Percentiles rank a stretch among this genome's conserved stretches.
phyloP scores from a whole-genome alignment of 1,140 invertebrate genomes.

The Drosophila biarmipes region DNA sequence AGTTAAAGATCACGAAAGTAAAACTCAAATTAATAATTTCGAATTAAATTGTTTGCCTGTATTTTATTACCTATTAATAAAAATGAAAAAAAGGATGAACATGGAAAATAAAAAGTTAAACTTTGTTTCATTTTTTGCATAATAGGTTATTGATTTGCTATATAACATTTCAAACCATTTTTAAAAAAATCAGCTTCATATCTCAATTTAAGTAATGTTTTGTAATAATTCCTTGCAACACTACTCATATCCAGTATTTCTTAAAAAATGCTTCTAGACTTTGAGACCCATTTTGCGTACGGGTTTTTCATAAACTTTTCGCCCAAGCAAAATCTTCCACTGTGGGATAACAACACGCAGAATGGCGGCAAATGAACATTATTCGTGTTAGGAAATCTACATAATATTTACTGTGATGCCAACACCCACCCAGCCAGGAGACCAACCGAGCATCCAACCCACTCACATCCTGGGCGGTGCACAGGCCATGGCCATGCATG shows the following conservation, averaged over 20 bases:
- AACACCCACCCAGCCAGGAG: constrained; percentile 21
- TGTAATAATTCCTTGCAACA: background rate
- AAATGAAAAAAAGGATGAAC: too few species aligned
- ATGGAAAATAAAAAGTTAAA: too few species aligned
- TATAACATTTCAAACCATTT: too few species aligned
- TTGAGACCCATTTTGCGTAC: background rate
- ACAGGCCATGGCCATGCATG: constrained; percentile 53
- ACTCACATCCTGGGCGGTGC: constrained; percentile 21
- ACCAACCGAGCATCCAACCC: background rate
- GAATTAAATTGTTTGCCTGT: too few species aligned
- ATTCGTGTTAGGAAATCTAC: constrained; percentile 83
- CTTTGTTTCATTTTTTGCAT: too few species aligned
- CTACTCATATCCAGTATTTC: background rate
- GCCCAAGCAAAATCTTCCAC: constrained; percentile 18
- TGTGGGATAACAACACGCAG: constrained; percentile 64
- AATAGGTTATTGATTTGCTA: too few species aligned
- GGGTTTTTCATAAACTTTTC: constrained; percentile 68
- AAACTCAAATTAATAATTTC: too few species aligned
- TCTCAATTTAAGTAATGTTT: too few species aligned
- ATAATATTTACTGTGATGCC: constrained; percentile 80
- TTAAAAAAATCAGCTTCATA: too few species aligned
- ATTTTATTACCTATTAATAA: too few species aligned
- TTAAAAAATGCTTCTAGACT: background rate
- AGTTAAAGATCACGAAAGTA: too few species aligned
- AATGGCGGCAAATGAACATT: constrained; percentile 76